Percentiles rank a stretch among this genome's conserved stretches.
Evolutionary conservation across 2,797 vertebrate species (phyloP).

Genomic region (Tokudaia muenninki): DNA sequence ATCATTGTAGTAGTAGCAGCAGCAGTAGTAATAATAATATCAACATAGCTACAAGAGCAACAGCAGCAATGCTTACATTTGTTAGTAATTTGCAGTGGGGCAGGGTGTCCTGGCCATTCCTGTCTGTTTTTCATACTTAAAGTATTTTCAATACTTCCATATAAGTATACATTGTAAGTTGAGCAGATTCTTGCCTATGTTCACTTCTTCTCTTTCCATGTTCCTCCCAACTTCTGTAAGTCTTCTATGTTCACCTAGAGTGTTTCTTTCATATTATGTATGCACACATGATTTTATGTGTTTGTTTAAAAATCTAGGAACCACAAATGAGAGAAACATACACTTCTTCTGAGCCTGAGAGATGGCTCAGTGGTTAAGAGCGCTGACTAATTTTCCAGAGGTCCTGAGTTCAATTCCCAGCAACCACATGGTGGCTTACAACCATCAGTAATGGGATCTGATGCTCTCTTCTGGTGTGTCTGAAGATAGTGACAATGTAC

Average conservation of each 20-base stretch:
- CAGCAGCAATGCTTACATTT: background rate
- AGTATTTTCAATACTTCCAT: background rate
- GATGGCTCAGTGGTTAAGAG: background rate
- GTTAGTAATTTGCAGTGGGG: background rate
- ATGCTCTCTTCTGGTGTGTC: background rate
- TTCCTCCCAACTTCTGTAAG: background rate
- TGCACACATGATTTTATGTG: background rate
- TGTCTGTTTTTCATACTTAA: background rate
- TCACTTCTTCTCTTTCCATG: background rate
- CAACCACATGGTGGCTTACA: background rate
- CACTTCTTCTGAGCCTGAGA: background rate
- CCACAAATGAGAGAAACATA: background rate
- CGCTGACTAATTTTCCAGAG: no score
- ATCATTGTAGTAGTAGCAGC: rapidly evolving
- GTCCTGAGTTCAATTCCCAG: no score
- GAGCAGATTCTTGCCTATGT: background rate
- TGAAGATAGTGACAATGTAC: background rate
- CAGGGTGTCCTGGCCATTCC: background rate
- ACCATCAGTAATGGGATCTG: background rate
- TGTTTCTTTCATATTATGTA: background rate
- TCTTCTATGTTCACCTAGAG: background rate
- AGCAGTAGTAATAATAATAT: background rate
- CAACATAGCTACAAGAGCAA: background rate
- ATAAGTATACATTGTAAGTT: background rate
- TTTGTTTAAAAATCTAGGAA: background rate